Percentiles rank a stretch among this genome's conserved stretches.
phyloP scores from a whole-genome alignment of 2,888 invertebrate species.

The Shargacucullia verbasci region DNA sequence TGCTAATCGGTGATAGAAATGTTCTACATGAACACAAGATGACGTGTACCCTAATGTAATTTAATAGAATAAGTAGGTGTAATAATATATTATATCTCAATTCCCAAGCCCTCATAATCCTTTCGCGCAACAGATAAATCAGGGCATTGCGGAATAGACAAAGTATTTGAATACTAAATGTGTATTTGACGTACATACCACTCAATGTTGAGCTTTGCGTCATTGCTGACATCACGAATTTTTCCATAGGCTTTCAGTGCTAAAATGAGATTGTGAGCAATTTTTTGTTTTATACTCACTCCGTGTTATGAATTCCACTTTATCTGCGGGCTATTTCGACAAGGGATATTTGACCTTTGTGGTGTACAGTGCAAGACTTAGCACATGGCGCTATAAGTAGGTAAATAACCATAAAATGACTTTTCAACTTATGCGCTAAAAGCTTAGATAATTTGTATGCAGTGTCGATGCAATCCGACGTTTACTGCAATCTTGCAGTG shows the following conservation, averaged over 20 bases:
- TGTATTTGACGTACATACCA: conserved; percentile 52
- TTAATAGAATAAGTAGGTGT: no score
- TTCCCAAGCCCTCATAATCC: conserved; percentile 31
- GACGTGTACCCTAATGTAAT: no score
- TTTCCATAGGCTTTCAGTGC: conserved; percentile 47
- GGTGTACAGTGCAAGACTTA: conserved; percentile 26
- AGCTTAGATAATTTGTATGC: conserved; percentile 79
- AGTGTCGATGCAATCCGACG: conserved; percentile 68
- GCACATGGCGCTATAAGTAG: conserved; percentile 43
- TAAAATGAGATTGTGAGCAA: conserved; percentile 51
- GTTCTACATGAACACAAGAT: no score
- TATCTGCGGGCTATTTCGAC: conserved; percentile 29
- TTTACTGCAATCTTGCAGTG: conserved; percentile 70
- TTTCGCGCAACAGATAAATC: conserved; percentile 36
- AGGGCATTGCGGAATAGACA: conserved; percentile 27
- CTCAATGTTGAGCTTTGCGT: conserved; percentile 52
- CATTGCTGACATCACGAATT: conserved; percentile 53
- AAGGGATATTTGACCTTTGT: conserved; percentile 50
- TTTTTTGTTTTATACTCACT: conserved; percentile 31
- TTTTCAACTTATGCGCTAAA: conserved; percentile 61
- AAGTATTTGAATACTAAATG: conserved; percentile 47
- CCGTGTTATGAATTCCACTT: conserved; percentile 35
- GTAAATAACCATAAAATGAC: conserved; percentile 62
- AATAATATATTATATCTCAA: no score
- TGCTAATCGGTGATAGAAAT: no score